Evolutionary conservation across 2,888 invertebrate genomes (phyloP), one percentile per base, ranked within the genome.

Genomic region (Volucella zonaria): DNA sequence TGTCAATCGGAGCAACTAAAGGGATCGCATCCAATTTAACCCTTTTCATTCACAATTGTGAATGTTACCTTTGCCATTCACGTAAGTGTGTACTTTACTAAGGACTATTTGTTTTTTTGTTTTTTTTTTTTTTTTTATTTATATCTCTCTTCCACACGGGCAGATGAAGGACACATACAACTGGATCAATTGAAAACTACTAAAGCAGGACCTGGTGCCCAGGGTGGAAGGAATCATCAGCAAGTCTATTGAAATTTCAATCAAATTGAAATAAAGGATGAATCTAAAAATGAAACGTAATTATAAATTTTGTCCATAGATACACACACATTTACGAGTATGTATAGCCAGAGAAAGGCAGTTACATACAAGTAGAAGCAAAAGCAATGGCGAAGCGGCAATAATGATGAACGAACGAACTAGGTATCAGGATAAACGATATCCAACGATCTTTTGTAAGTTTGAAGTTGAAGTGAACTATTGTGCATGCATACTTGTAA

Each of bases 161-260:
- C 76, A 73, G 80, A 73, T 68, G 85, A 85, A 81, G 80, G 73
- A 85, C 80, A 71, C 80, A 62, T 56, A 74, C 68, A 18, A 56
- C 42, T 76, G 62, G 64, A 78, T 78, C 78, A 68, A 82, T 82
- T 64, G 51, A 81, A 75, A 58, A 73, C 61, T 61, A 58, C 6
- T 56, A 59, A 59, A 40, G 59, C 71, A 66, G 71, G 51, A 74
- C 68, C 45, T 58, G 31, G 31, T 31, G 52, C 15, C 38, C 67
- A 58, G 31, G 18, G 18, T 42, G 42, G 51, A 71, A 51, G n/a
- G 51, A 71, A 71, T 59, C 62, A 62, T 58, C 73, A 54, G 45
- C 62, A 38, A 56, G 47, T 75, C 87, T 86, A 83, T 87, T 86
- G 86, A 87, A 83, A 86, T 87, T 78, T 87, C 87, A 86, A 87